Evolutionary conservation across 2,113 vertebrate genomes (phyloP).

Genomic region (Salminus brasiliensis): DNA sequence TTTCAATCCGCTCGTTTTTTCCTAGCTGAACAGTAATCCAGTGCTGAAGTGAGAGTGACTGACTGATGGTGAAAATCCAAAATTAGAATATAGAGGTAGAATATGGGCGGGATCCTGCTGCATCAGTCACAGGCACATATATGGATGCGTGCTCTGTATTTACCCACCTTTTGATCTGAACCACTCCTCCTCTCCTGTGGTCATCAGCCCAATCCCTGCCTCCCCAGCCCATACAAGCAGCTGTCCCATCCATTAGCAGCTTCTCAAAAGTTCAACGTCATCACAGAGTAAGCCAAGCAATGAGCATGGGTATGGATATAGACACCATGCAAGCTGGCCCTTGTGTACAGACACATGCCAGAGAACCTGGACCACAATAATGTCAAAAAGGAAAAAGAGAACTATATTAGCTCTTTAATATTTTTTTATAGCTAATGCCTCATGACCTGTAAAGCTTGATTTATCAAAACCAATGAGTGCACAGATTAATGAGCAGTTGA

Average conservation of each 20-base stretch:
- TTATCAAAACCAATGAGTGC: not conserved
- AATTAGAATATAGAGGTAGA: not conserved
- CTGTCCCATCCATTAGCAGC: constrained; percentile 56
- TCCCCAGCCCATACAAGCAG: constrained; percentile 31
- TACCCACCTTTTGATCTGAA: constrained; percentile 44
- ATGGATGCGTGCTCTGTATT: not conserved
- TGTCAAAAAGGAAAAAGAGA: too few species aligned
- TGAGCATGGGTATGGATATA: not conserved
- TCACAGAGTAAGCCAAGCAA: constrained; percentile 41
- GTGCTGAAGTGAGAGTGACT: not conserved
- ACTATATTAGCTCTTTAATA: too few species aligned
- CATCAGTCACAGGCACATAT: not conserved
- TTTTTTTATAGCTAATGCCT: too few species aligned
- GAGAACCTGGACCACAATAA: too few species aligned
- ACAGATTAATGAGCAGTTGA: not conserved
- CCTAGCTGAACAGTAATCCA: constrained; percentile 25
- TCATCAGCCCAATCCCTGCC: constrained; percentile 34
- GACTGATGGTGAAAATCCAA: not conserved
- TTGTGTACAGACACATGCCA: too few species aligned
- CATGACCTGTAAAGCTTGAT: not conserved
- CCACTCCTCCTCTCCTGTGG: constrained; percentile 48
- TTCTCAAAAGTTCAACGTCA: constrained; percentile 8
- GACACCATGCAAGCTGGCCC: too few species aligned
- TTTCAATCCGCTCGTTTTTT: not conserved
- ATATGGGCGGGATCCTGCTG: not conserved